Base-by-base conservation (phyloP, 2,888 invertebrate species). In the Macropis europaea region DNA sequence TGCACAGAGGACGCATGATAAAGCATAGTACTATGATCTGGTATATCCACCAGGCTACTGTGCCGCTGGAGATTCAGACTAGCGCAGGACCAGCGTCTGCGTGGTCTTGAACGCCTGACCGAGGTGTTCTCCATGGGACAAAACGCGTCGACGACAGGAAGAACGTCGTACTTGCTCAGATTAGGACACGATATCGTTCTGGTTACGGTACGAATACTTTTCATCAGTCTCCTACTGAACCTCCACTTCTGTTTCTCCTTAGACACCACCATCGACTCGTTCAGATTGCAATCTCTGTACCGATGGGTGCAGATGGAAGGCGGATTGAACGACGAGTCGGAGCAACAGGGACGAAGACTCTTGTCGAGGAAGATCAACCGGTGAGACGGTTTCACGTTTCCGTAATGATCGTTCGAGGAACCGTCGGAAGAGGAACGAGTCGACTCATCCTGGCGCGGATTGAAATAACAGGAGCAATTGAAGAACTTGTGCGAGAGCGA, bases 401-500 rank as follows among this genome's bases (percentile, higher is more conserved):
- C 45, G 7, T 9, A 30, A 13, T 48, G 57, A 15, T 74, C 45
- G 17, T 24, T 36, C 7, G 53, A 68, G 2, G 56, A 64, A 7
- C 30, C 15, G 26, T 9, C 36, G 47, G 53, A 26, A 38, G 52
- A 57, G 6, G 62, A 62, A 57, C 48, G 22, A 5, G 13, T 45
- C 2, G 47, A 53, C 6, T 30, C 43, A 3, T 52, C 38, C 26
- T 45, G 43, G 22, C 52, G 50, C 0, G 56, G 19, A 6, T 19
- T 59, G 9, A 78, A 77, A 60, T 87, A 88, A 68, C 87, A 86
- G 47, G 85, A 84, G 61, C 85, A 86, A 57, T 85, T 86, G 54
- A 77, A 82, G 52, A 87, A 87, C 70, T 86, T 87, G 73, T 86
- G 85, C 0, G 87, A 86, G 17, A 86, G 74, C n/a, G 86, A 87